Evolutionary conservation across 2,888 invertebrate genomes (phyloP), one percentile per base, ranked within the genome.

Genomic region (Agelastica alni): DNA sequence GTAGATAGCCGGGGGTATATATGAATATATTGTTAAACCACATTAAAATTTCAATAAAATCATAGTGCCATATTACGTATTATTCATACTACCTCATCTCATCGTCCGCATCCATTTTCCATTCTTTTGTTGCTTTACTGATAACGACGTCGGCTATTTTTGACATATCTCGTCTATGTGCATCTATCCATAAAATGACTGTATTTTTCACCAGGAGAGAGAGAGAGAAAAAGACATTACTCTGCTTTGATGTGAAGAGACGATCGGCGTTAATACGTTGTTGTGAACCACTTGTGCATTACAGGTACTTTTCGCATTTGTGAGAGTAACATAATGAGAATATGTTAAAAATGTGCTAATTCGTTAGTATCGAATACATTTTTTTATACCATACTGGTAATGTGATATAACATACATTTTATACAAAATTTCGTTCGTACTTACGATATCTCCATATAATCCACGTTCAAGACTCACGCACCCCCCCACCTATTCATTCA

Each of bases 21-120:
- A 47, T 37, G 41, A 48, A 39, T 39, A 49, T 49, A 53, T 56
- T 56, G 55, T 56, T 56, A 56, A 73, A 74, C n/a, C 74, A 75
- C 75, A 75, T 74, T 75, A 71, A 74, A 39, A 75, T 73, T 72
- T 75, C 70, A 75, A 75, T 75, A 75, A 76, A 76, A 75, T 73
- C 76, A 76, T 77, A 77, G 77, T 77, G 77, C 77, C 77, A 77
- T 77, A 76, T 70, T 72, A 73, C 73, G 74, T 71, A 68, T 71
- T 71, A 70, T 71, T 70, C 71, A 70, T 70, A 44, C 43, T 53
- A 59, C 53, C 51, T 51, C 53, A 51, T 53, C 18, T 49, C 57
- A 58, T 58, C 20, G 10, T 41, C 57, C 53, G 53, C 53, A 44
- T 49, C 53, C 47, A 39, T 47, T 39, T 52, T 54, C 47, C 51